These are phyloP conservation scores for Pedionomus torquatus DNA, from an alignment of 2,113 vertebrate species.

Conservation along the genomic window DNA sequence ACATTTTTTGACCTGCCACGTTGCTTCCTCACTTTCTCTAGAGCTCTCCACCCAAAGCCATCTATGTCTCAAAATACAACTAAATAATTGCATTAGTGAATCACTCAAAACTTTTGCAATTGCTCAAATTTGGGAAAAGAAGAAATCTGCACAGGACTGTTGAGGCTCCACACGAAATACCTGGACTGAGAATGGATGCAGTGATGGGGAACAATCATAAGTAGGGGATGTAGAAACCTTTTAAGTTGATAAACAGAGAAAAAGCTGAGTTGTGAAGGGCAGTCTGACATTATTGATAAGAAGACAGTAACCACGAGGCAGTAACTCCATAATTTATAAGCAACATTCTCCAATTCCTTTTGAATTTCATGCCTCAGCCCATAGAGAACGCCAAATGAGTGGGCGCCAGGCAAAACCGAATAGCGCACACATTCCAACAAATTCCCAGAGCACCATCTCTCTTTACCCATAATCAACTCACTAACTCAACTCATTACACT, in stretches of 20 bases:
- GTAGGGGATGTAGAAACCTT: background rate
- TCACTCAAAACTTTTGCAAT: background rate
- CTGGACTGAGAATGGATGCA: background rate
- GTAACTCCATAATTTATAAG: background rate
- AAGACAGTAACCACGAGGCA: background rate
- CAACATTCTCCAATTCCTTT: background rate
- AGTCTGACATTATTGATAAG: background rate
- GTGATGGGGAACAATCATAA: background rate
- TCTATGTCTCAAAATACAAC: background rate
- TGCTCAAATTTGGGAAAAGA: background rate
- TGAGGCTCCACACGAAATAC: background rate
- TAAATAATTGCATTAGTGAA: background rate
- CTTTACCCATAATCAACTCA: background rate
- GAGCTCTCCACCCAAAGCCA: background rate
- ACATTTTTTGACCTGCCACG: background rate
- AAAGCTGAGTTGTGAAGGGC: background rate
- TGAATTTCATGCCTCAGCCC: background rate
- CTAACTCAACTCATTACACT: background rate
- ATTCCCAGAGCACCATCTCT: background rate
- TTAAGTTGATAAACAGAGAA: background rate
- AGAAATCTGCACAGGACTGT: rapidly evolving
- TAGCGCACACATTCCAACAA: background rate
- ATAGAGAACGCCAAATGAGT: background rate
- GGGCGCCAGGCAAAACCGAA: background rate
- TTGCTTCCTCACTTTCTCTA: background rate